Evolutionary conservation across 64 coral and sea anemone genomes (phyloP), one percentile per base, ranked within the genome.

Genomic region (Pocillopora damicornis): DNA sequence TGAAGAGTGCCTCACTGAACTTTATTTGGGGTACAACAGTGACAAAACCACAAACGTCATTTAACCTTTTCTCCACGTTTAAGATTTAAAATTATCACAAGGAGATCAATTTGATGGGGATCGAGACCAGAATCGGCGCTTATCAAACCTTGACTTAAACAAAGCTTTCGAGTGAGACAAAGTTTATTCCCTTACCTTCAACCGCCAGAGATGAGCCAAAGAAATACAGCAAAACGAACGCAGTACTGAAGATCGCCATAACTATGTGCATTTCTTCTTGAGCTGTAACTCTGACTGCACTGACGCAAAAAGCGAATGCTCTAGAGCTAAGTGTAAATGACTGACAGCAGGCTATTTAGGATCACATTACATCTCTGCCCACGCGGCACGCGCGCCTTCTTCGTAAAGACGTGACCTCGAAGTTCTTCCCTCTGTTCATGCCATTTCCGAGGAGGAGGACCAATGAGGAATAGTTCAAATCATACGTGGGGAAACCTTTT

Each of bases 211-310:
- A 85, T 14, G 37, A 85, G 45, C 62, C 65, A 22, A 85, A 11
- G 2, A 85, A 57, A 73, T n/a, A 85, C 64, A 85, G 20, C 65
- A 85, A 73, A 66, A 85, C 1, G 58, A 72, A 73, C 1, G 65
- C 22, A 68, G 62, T 10, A 10, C 30, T 38, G 72, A 59, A 11
- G 16, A 15, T 58, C 18, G 65, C 65, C 81, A 85, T 85, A 65
- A 37, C 45, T 15, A 1, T 8, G 37, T 22, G 11, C 1, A 45
- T 26, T 11, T 7, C 60, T 14, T 17, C 7, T 36, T 11, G 62
- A 11, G 34, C n/a, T 34, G 22, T 17, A 14, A 18, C n/a, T 13
- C 56, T 18, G 16, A 17, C 9, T 34, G 11, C 25, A 71, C 25
- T 71, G 22, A 71, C 11, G 16, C 64, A 67, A 71, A 51, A 51